Base-by-base conservation (phyloP, 2,888 invertebrate species). In the Cosmia pyralina region DNA sequence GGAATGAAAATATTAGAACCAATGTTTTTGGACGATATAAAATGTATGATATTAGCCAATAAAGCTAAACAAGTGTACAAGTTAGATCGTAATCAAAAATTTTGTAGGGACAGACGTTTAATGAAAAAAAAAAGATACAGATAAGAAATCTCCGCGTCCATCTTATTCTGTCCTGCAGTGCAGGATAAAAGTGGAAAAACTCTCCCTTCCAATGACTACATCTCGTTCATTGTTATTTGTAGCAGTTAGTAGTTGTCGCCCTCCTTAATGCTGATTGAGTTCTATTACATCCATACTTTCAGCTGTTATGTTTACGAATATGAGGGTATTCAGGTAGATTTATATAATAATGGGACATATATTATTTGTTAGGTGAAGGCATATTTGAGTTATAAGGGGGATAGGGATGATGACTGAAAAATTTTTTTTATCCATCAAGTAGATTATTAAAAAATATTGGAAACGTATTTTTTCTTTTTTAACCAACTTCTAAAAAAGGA, bases 191-290 rank as follows among this genome's bases (percentile, higher is more conserved):
- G 69, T 67, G 67, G 82, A 72, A 83, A 87, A 87, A 75, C 70
- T 83, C 79, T 60, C 75, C 69, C 74, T 77, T 72, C 78, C 71
- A 72, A 67, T 72, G 82, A 68, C 44, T 76, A 68, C 57, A 65
- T 55, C 66, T 71, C 73, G 65, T 69, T 67, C 74, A 85, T 72
- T 74, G 83, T 79, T 85, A 82, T 85, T 86, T 70, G 75, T 72
- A 57, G 46, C 59, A 75, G 75, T 85, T 83, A 74, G 65, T 72
- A 59, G 78, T 82, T 79, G 74, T 77, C 72, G 69, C 70, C 64
- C 67, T 53, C 60, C 52, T 70, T 66, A 71, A 69, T 62, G 48
- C 72, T 83, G 75, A 85, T 82, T 83, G 74, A 75, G 70, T 71
- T 66, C 57, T 66, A 79, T 83, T 64, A 72, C 62, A 48, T 52